These are phyloP conservation scores for Cotesia typhae DNA, from an alignment of 1,140 invertebrate genomes.

Conservation along the genomic window DNA sequence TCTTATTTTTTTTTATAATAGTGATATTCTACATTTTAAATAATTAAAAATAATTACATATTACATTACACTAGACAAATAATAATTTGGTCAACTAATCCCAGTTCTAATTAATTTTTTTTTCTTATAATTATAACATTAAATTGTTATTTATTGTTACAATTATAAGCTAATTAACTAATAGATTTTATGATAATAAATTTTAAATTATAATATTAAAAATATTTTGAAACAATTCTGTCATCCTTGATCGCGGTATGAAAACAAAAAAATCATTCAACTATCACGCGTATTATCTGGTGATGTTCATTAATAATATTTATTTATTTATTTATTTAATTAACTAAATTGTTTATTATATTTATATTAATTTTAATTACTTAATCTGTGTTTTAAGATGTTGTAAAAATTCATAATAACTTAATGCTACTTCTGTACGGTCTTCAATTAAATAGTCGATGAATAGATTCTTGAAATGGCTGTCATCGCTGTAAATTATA, in stretches of 20 bases:
- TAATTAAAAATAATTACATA: no score
- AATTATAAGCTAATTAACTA: no score
- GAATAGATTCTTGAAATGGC: conserved; percentile 81
- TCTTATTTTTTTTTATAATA: no score
- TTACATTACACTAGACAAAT: no score
- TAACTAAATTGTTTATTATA: conserved; percentile 15
- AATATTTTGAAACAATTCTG: neutral
- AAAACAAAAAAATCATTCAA: neutral
- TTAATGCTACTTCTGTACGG: conserved; percentile 89
- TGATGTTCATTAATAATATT: conserved; percentile 1
- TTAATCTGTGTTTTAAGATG: conserved; percentile 92
- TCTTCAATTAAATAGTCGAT: conserved; percentile 93
- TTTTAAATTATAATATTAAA: neutral
- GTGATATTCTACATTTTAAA: no score
- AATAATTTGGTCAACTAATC: no score
- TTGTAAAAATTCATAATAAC: conserved; percentile 98
- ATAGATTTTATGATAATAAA: no score
- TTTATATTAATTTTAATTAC: conserved; percentile 63
- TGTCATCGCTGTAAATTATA: conserved; percentile 81
- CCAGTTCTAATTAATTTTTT: no score
- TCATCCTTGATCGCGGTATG: neutral
- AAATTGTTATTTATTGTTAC: no score
- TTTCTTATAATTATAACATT: no score
- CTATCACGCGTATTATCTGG: neutral
- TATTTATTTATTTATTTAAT: conserved; percentile 23